Percentiles rank a stretch among this genome's conserved stretches.
These are phyloP conservation scores for Leptopilina syphax DNA, from an alignment of 2,888 invertebrate species.

Conservation along the genomic window DNA sequence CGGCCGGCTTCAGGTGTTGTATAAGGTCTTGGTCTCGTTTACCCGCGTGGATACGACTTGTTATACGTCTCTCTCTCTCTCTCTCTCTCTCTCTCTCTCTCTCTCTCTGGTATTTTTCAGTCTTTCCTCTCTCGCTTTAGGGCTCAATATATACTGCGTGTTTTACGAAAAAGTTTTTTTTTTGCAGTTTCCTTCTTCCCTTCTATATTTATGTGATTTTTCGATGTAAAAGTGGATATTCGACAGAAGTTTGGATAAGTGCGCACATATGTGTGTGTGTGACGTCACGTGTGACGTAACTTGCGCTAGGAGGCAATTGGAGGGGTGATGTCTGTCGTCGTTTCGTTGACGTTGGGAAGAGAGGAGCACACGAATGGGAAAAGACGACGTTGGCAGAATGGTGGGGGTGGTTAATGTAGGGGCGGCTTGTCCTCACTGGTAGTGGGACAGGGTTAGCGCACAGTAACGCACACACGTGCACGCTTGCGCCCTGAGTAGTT, in stretches of 20 bases:
- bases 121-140: constrained; percentile 9
- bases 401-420: constrained; percentile 33
- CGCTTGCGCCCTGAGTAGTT: constrained; percentile 65
- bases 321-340: constrained; percentile 49
- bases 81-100: constrained; percentile 48
- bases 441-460: constrained; percentile 64
- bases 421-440: constrained; percentile 46
- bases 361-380: constrained; percentile 30
- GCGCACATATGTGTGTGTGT: constrained; percentile 43
- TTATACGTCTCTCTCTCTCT: constrained; percentile 47
- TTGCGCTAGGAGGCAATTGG: constrained; percentile 51
- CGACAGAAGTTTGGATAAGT: background rate
- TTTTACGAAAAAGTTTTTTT: constrained; percentile 44
- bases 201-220: constrained; percentile 33
- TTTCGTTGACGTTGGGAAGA: constrained; percentile 41
- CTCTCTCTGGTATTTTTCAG: constrained; percentile 7
- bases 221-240: background rate
- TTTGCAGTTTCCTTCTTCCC: background rate
- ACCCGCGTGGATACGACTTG: constrained; percentile 65
- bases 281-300: constrained; percentile 69
- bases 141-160: constrained; percentile 31
- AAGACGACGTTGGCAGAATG: constrained; percentile 45
- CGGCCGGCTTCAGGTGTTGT: constrained; percentile 65
- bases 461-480: constrained; percentile 64
- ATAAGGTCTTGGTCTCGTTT: constrained; percentile 69